Base-by-base conservation (phyloP, 92 coral and sea anemone species). In the Siderastrea radians region DNA sequence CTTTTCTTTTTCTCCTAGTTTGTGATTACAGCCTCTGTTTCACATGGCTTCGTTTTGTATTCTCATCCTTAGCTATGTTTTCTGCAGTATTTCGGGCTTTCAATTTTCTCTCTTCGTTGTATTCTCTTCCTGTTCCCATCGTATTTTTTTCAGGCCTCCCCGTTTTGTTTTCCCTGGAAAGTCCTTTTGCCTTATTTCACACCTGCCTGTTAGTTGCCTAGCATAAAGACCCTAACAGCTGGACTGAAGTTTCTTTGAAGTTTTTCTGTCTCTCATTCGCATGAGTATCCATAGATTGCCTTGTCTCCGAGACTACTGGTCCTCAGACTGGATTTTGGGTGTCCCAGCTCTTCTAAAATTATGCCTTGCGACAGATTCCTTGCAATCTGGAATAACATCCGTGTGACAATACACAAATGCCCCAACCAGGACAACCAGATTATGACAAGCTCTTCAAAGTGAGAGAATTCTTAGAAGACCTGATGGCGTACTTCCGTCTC, bases 401-500 rank as follows among this genome's bases (percentile, higher is more conserved):
- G 1, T 67, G 52, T 58, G 84, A 83, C 50, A 89, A 86, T 74
- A 63, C 84, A 7, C 79, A 85, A 50, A 90, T 90, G 93, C 90
- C 90, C 86, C 85, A 57, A 44, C 68, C 47, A 8, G 87, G 75
- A 0, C 55, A 63, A 45, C 81, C 80, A 26, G 65, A 68, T 52
- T 79, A n/a, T 49, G 87, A 85, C 64, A 90, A 90, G 72, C 87
- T 85, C 16, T 85, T 78, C 81, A 85, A 90, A 44, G 72, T 85
- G 50, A 77, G 93, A 57, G 49, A 71, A 77, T 90, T 77, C 54
- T 46, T 90, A 4, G 75, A 90, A 1, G 75, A 44, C 48, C 15
- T 83, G 75, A 68, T 65, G 9, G 53, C 86, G 0, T 79, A 84
- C 81, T 79, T 73, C 48, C 55, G 77, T 17, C 7, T 17, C 50